Percentiles rank a stretch among this genome's conserved stretches.
phyloP scores from a whole-genome alignment of 1,140 invertebrate species.

The Orussus abietinus region DNA sequence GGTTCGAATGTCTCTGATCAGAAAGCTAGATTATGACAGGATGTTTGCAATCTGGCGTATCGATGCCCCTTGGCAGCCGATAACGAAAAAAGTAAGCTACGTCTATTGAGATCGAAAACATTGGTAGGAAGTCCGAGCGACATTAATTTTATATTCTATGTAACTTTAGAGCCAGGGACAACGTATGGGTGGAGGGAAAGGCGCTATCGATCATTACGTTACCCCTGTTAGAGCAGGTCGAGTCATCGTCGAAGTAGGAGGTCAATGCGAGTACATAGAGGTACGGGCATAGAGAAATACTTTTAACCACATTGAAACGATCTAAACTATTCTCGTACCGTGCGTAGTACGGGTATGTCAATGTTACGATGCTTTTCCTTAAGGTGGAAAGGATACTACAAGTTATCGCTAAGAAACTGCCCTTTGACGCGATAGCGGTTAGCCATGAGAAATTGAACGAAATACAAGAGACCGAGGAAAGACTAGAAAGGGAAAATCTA shows the following conservation, averaged over 20 bases:
- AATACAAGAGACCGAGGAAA: slow-evolving; percentile 60
- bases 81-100: slow-evolving; percentile 74
- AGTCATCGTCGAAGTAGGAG: slow-evolving; percentile 94
- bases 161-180: slow-evolving; percentile 69
- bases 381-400: slow-evolving; percentile 62
- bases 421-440: slow-evolving; percentile 84
- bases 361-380: no score
- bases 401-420: slow-evolving; percentile 73
- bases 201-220: slow-evolving; percentile 91
- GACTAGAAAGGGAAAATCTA: slow-evolving; percentile 67
- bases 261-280: slow-evolving; percentile 83
- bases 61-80: slow-evolving; percentile 91
- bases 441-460: slow-evolving; percentile 74
- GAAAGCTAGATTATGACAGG: slow-evolving; percentile 70
- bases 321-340: no score
- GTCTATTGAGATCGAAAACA: no score
- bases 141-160: slow-evolving; percentile 1
- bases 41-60: slow-evolving; percentile 96
- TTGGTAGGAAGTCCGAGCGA: no score
- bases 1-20: slow-evolving; percentile 71
- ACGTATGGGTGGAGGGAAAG: slow-evolving; percentile 95
- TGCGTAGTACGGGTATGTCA: no score
- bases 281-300: no score
- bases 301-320: no score
- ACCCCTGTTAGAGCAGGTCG: slow-evolving; percentile 87